Percentiles rank a stretch among this genome's conserved stretches.
phyloP scores from a whole-genome alignment of 1,140 invertebrate genomes.

The Drosophila lini region DNA sequence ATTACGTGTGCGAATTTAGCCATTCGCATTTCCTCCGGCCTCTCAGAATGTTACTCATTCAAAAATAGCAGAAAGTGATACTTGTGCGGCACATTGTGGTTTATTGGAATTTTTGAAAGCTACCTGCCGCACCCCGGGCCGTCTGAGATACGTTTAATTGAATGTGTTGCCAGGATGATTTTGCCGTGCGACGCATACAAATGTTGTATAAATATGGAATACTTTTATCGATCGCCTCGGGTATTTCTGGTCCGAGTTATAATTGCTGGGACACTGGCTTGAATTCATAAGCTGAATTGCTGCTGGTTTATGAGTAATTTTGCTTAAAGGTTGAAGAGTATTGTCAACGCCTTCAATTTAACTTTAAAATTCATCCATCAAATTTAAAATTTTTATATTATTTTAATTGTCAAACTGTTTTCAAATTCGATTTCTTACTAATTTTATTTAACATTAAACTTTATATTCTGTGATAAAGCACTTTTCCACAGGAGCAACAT shows the following conservation, averaged over 20 bases:
- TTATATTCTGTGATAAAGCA: neutral
- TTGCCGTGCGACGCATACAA: conserved; percentile 43
- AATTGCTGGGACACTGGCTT: conserved; percentile 25
- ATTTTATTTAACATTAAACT: neutral
- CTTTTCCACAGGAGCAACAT: neutral
- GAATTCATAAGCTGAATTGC: conserved; percentile 19
- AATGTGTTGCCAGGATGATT: conserved; percentile 50
- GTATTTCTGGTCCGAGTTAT: conserved; percentile 28
- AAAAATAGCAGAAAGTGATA: conserved; percentile 51
- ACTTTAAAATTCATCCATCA: no score
- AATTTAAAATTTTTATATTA: neutral
- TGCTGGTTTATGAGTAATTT: neutral
- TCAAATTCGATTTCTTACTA: neutral
- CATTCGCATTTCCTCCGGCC: conserved; percentile 27
- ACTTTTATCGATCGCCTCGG: conserved; percentile 26
- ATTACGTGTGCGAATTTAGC: conserved; percentile 57
- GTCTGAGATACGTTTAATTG: conserved; percentile 45
- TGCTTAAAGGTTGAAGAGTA: neutral
- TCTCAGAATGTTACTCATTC: conserved; percentile 18
- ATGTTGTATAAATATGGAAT: conserved; percentile 32
- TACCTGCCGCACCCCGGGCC: neutral
- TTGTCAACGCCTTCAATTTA: neutral
- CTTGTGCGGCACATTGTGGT: conserved; percentile 52
- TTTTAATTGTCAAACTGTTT: neutral
- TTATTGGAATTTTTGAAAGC: conserved; percentile 58